Evolutionary conservation across 2,888 invertebrate species (phyloP).

Genomic region (Caenorhabditis sp.): DNA sequence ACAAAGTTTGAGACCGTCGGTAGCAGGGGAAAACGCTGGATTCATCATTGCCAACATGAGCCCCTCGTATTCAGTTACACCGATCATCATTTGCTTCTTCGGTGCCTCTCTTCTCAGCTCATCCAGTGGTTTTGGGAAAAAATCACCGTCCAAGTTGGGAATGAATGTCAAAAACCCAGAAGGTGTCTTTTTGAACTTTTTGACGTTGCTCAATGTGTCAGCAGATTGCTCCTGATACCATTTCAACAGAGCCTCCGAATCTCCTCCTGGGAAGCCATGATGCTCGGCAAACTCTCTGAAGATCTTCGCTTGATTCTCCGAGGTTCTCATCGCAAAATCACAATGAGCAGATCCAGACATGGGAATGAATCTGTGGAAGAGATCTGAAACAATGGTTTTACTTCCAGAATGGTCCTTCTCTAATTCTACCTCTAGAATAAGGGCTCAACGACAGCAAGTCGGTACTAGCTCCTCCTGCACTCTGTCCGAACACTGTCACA

Average conservation of each 20-base stretch:
- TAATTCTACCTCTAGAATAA: constrained; percentile 67
- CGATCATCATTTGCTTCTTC: constrained; percentile 68
- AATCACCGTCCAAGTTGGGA: constrained; percentile 75
- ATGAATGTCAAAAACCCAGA: constrained; percentile 64
- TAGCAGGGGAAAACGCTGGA: constrained; percentile 31
- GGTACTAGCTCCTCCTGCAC: constrained; percentile 50
- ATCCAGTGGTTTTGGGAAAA: constrained; percentile 71
- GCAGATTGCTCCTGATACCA: constrained; percentile 29
- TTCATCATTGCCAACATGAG: constrained; percentile 66
- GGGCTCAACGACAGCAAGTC: constrained; percentile 73
- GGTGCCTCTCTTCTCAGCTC: constrained; percentile 69
- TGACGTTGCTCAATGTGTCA: constrained; percentile 16
- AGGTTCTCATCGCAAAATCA: constrained; percentile 67
- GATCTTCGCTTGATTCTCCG: constrained; percentile 55
- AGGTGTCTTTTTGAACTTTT: constrained; percentile 40
- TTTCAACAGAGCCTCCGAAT: constrained; percentile 30
- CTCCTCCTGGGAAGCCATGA: constrained; percentile 59
- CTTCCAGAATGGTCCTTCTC: too few relatives aligned
- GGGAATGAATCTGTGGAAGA: constrained; percentile 72
- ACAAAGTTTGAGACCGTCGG: constrained; percentile 8
- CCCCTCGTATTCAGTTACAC: constrained; percentile 72
- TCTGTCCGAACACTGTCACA: constrained; percentile 56
- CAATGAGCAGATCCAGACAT: constrained; percentile 72
- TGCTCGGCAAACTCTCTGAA: constrained; percentile 65
- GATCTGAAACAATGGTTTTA: constrained; percentile 55